A percentile compares a stretch with the other conserved stretches of the same genome.
Evolutionary conservation across 1,140 invertebrate genomes (phyloP).

Genomic region (Eriosoma lanigerum): DNA sequence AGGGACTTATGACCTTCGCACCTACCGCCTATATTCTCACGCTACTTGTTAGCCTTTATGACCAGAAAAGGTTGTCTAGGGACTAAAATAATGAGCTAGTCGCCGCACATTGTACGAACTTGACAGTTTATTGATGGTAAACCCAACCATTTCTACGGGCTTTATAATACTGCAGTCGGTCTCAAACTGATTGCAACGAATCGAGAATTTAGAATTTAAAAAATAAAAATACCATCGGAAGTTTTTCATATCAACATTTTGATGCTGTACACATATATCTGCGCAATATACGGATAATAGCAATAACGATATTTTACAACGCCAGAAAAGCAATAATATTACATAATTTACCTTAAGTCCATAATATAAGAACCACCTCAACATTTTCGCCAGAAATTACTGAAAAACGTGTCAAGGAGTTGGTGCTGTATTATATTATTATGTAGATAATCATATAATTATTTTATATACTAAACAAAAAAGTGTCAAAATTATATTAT

Average conservation of each 20-base stretch:
- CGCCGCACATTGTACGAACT: not conserved
- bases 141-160: not conserved
- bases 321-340: too few relatives aligned
- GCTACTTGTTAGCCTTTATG: conserved; percentile 15
- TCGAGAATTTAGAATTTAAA: not conserved
- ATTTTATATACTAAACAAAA: too few relatives aligned
- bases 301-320: conserved; percentile 2
- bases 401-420: too few relatives aligned
- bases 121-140: conserved; percentile 13
- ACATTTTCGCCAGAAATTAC: too few relatives aligned
- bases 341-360: too few relatives aligned
- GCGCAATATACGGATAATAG: conserved; percentile 8
- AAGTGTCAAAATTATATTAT: too few relatives aligned
- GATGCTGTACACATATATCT: not conserved
- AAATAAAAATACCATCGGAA: not conserved
- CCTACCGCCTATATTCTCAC: not conserved
- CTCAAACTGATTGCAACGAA: conserved; percentile 8
- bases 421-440: too few relatives aligned
- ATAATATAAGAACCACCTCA: too few relatives aligned
- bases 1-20: not conserved
- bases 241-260: not conserved
- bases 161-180: not conserved
- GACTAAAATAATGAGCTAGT: conserved; percentile 10
- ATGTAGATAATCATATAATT: too few relatives aligned
- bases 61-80: not conserved